phyloP scores from a whole-genome alignment of 2,888 invertebrate genomes.

The Osmoderma eremita region DNA sequence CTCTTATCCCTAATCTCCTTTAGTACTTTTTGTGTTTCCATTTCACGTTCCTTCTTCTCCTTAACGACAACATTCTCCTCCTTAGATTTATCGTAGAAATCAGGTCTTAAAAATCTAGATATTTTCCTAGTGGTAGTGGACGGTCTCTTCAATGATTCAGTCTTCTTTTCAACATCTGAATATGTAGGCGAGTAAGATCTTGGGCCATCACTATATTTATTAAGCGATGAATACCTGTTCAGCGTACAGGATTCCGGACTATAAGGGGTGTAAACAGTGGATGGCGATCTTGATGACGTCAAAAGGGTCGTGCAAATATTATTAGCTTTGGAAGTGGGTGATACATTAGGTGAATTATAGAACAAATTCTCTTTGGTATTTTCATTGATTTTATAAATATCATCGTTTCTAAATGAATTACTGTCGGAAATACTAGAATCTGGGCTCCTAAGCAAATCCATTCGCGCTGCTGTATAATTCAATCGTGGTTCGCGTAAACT shows the following conservation, averaged over 20 bases:
- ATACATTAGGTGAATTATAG: conserved; percentile 11
- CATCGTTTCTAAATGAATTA: conserved; percentile 46
- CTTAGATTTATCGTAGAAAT: conserved; percentile 76
- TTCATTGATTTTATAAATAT: conserved; percentile 27
- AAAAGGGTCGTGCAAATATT: conserved; percentile 44
- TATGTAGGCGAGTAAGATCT: conserved; percentile 43
- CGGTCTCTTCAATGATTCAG: conserved; percentile 53
- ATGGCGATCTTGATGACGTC: conserved; percentile 44
- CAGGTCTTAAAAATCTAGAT: conserved; percentile 80
- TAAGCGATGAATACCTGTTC: conserved; percentile 47
- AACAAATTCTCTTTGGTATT: background rate
- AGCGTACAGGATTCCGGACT: conserved; percentile 52
- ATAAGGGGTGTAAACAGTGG: conserved; percentile 45
- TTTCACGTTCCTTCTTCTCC: conserved; percentile 72
- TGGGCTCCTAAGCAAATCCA: conserved; percentile 52
- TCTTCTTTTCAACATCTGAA: conserved; percentile 55
- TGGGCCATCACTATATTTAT: conserved; percentile 45
- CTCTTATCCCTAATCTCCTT: conserved; percentile 75
- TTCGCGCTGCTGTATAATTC: conserved; percentile 31
- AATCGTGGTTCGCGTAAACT: conserved; percentile 53
- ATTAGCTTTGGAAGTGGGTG: conserved; percentile 32
- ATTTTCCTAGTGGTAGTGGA: conserved; percentile 66
- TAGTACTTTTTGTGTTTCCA: conserved; percentile 74
- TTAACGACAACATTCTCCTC: conserved; percentile 74
- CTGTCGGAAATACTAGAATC: conserved; percentile 60